Conservation (phyloP, 2,888 invertebrate species). For the Diarsia brunnea region DNA sequence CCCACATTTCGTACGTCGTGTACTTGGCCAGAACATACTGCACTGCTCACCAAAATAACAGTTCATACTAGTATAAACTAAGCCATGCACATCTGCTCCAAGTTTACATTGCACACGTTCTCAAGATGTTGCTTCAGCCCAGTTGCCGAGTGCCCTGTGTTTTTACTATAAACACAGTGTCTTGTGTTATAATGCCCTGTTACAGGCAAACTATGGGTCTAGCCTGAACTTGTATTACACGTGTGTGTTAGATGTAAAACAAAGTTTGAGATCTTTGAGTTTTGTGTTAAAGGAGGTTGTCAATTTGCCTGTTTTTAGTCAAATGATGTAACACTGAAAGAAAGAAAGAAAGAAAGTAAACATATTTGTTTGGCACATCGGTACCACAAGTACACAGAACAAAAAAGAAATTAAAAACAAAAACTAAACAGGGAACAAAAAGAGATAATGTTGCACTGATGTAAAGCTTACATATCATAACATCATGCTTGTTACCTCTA, state of each 20-base stretch:
- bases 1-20: too few species aligned
- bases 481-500: too few species aligned
- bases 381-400: too few species aligned
- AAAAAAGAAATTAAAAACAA: too few species aligned
- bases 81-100: not conserved
- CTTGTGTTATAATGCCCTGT: not conserved
- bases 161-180: constrained; percentile 51
- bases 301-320: not conserved
- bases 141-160: constrained; percentile 18
- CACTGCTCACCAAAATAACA: not conserved
- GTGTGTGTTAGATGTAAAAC: not conserved
- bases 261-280: not conserved
- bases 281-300: not conserved
- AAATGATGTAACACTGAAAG: too few species aligned
- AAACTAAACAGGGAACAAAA: too few species aligned
- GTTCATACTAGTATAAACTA: not conserved
- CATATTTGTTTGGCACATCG: too few species aligned
- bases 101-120: constrained; percentile 18
- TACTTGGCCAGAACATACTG: not conserved
- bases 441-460: too few species aligned
- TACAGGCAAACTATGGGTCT: not conserved
- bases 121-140: constrained; percentile 16
- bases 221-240: not conserved
- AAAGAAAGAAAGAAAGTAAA: too few species aligned
- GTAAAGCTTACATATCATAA: too few species aligned